Conservation (phyloP, 2,113 vertebrate species). For the Alosa alosa region DNA sequence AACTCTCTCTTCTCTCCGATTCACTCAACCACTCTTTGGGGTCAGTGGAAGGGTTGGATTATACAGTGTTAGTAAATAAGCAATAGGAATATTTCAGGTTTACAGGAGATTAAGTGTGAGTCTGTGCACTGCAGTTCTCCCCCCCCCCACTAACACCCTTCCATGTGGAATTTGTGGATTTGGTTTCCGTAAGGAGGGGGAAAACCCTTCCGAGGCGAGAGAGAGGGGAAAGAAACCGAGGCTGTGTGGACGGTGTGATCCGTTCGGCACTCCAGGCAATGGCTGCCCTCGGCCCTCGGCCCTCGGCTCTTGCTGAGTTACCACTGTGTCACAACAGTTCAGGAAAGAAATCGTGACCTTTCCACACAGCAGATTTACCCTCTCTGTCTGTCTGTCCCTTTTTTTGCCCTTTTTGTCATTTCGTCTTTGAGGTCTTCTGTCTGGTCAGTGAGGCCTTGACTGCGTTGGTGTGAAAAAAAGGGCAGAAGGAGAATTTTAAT, state of each 20-base stretch:
- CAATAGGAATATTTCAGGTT: background rate
- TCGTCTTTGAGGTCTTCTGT: background rate
- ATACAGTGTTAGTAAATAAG: slow-evolving; percentile 3
- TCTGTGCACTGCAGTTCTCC: background rate
- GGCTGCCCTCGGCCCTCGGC: background rate
- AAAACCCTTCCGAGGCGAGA: background rate
- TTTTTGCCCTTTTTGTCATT: background rate
- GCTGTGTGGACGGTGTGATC: background rate
- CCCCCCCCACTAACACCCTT: background rate
- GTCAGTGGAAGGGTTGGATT: slow-evolving; percentile 4
- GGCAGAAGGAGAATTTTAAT: background rate
- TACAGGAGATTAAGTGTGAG: background rate
- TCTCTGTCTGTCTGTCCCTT: background rate
- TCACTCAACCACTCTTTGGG: background rate
- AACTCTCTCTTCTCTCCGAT: background rate
- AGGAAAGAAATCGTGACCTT: background rate
- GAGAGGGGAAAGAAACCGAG: background rate
- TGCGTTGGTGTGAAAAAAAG: background rate
- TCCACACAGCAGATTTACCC: background rate
- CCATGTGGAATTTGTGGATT: background rate
- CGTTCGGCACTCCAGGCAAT: background rate
- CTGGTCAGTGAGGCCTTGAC: background rate
- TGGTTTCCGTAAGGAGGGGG: background rate
- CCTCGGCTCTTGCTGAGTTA: background rate
- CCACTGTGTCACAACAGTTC: slow-evolving; percentile 6